phyloP scores from a whole-genome alignment of 2,888 invertebrate species.

The Chrysodeixis includens region DNA sequence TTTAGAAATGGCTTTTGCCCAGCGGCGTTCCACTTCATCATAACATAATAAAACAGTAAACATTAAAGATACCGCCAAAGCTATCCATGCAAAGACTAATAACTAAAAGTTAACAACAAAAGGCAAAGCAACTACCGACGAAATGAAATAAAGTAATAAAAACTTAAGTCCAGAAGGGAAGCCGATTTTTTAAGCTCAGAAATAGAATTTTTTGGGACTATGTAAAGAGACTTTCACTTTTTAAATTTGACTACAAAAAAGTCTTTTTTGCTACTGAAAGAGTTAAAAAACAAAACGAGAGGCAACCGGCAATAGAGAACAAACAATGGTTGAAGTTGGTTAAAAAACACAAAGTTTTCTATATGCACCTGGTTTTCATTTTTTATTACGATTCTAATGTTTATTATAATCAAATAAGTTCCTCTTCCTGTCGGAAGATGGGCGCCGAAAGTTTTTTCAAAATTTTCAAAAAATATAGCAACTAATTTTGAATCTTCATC shows the following conservation, averaged over 20 bases:
- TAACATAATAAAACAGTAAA: slow-evolving; percentile 18
- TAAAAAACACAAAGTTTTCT: slow-evolving; percentile 77
- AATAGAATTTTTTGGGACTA: slow-evolving; percentile 44
- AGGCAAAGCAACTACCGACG: slow-evolving; percentile 41
- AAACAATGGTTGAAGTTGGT: slow-evolving; percentile 72
- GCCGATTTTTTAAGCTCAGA: slow-evolving; percentile 36
- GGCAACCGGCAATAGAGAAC: slow-evolving; percentile 76
- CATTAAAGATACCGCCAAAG: slow-evolving; percentile 44
- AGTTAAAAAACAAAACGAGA: slow-evolving; percentile 68
- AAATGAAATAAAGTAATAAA: slow-evolving; percentile 39
- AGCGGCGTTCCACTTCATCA: slow-evolving; percentile 11
- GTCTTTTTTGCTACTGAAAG: slow-evolving; percentile 71
- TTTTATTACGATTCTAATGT: slow-evolving; percentile 81
- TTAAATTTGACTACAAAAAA: slow-evolving; percentile 60
- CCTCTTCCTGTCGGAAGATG: slow-evolving; percentile 87
- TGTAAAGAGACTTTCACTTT: slow-evolving; percentile 77
- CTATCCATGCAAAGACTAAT: slow-evolving; percentile 18
- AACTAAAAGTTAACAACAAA: slow-evolving; percentile 39
- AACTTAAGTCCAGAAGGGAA: slow-evolving; percentile 48
- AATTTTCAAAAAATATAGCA: slow-evolving; percentile 59
- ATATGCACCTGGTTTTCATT: slow-evolving; percentile 82
- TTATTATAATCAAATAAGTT: slow-evolving; percentile 88
- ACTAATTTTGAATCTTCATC: slow-evolving; percentile 58
- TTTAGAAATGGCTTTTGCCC: not conserved
- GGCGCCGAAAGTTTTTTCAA: slow-evolving; percentile 80